Percentiles rank a stretch among this genome's conserved stretches.
These are phyloP conservation scores for Calephelis nemesis DNA, from an alignment of 1,140 invertebrate species.

Conservation along the genomic window DNA sequence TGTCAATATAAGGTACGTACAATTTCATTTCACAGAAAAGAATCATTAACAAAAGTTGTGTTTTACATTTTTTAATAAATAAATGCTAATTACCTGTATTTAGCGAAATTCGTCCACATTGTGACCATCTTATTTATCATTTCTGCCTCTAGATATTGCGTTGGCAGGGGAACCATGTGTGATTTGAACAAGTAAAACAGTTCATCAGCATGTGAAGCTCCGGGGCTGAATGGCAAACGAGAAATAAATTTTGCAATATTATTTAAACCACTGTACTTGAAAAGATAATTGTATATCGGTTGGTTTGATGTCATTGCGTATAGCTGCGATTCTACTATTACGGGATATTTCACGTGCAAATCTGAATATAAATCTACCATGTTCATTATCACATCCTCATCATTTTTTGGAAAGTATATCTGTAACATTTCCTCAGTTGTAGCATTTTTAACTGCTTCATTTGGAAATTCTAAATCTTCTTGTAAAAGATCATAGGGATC, in stretches of 20 bases:
- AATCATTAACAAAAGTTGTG: too few species aligned
- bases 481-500: constrained; percentile 44
- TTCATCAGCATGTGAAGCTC: constrained; percentile 67
- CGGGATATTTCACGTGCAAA: constrained; percentile 63
- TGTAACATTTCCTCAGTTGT: constrained; percentile 42
- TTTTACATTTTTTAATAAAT: not conserved
- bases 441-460: constrained; percentile 43
- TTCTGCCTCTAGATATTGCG: constrained; percentile 43
- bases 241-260: constrained; percentile 64
- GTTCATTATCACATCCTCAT: constrained; percentile 54
- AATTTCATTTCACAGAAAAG: too few species aligned
- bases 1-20: too few species aligned
- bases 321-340: constrained; percentile 53
- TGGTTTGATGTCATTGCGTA: constrained; percentile 52
- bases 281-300: constrained; percentile 66
- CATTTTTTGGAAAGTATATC: constrained; percentile 52
- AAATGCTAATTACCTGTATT: constrained; percentile 41
- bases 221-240: constrained; percentile 37
- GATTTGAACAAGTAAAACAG: constrained; percentile 69
- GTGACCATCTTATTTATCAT: constrained; percentile 62
- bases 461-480: constrained; percentile 54
- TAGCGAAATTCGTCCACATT: constrained; percentile 71
- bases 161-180: constrained; percentile 52
- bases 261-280: constrained; percentile 59
- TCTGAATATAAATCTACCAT: constrained; percentile 67